Conservation (phyloP, 2,888 invertebrate genomes). For the Geophilus truncorum region DNA sequence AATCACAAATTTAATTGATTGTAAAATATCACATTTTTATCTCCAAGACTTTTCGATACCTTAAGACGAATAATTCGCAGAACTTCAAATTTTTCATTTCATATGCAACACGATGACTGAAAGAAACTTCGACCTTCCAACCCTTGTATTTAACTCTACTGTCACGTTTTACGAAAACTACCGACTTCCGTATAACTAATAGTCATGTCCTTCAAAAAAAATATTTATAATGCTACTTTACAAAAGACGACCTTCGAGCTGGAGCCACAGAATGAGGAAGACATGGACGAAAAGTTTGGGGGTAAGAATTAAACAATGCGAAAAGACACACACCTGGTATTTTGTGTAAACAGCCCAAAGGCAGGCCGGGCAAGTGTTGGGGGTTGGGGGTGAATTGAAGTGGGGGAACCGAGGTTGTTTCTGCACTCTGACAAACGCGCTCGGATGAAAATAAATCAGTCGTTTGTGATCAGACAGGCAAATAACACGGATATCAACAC, state of each 20-base stretch:
- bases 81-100: too few relatives aligned
- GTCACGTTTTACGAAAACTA: too few relatives aligned
- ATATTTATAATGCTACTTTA: too few relatives aligned
- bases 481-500: constrained; percentile 25
- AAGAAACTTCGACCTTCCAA: too few relatives aligned
- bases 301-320: neutral
- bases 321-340: neutral
- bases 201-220: too few relatives aligned
- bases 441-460: constrained; percentile 22
- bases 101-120: too few relatives aligned
- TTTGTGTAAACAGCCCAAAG: neutral
- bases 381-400: neutral
- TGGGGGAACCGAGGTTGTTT: neutral
- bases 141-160: too few relatives aligned
- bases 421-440: constrained; percentile 1
- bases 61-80: too few relatives aligned
- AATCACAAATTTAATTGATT: too few relatives aligned
- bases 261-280: neutral
- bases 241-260: neutral
- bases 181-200: too few relatives aligned
- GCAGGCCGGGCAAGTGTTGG: neutral
- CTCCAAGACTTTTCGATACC: too few relatives aligned
- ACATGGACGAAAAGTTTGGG: neutral
- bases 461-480: constrained; percentile 22
- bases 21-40: too few relatives aligned